Base-by-base conservation (phyloP, 1,140 invertebrate genomes). In the Leptinotarsa defecta region DNA sequence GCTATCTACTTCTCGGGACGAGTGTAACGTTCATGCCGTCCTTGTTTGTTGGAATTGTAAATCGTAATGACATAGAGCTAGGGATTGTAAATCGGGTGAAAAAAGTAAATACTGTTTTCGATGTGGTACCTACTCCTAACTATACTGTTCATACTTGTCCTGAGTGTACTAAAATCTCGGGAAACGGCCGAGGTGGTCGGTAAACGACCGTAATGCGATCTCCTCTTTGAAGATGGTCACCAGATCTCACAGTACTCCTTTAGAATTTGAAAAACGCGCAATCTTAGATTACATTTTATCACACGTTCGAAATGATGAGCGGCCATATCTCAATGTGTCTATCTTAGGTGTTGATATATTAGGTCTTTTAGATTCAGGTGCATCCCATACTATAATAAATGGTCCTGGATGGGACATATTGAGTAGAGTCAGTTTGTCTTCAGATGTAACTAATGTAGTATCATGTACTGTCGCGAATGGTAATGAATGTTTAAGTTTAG, bases 241-340 rank as follows among this genome's bases (percentile, higher is more conserved):
- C 27, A 69, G 19, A 15, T 17, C 20, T 27, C 4, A 19, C 15
- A 68, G 19, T 27, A 68, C 24, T 27, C 3, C 24, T 19, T 68
- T 15, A 68, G 65, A 68, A 68, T 24, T 43, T 43, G 34, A 43
- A 3, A 11, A 68, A 4, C 15, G 15, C 13, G 27, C 27, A 13
- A 27, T 48, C 4, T 17, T 48, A 11, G 68, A 69, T 19, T 48
- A n/a, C 3, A 17, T 48, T n/a, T 48, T 48, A 48, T 27, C 15
- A 17, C 15, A 48, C 13, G n/a, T 43, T 6, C 1, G 3, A 3
- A n/a, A 69, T 34, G 86, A 68, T 74, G 80, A 13, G 62, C n/a
- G 84, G 76, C 80, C 3, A 77, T 86, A 13, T 85, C 86, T 80
- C 70, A 86, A 22, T 71, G 74, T 13, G 77, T 77, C 34, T 79